Evolutionary conservation across 2,113 vertebrate species (phyloP).

Genomic region (Gopherus evgoodei): DNA sequence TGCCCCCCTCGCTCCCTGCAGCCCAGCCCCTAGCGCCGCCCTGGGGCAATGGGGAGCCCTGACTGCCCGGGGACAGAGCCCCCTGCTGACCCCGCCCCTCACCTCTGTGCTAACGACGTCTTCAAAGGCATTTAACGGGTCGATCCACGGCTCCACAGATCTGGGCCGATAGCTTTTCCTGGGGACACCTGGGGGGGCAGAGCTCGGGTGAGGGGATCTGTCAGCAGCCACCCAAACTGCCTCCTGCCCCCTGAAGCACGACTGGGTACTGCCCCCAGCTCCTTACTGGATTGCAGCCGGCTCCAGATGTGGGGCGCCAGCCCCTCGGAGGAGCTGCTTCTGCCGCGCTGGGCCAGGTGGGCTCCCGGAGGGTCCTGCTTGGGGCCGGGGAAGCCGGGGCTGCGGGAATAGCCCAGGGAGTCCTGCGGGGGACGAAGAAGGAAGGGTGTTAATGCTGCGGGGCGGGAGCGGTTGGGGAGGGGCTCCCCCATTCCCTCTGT

Average conservation of each 20-base stretch:
- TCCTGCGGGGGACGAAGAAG: constrained; percentile 34
- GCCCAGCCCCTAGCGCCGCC: too few species aligned
- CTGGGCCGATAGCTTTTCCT: constrained; percentile 65
- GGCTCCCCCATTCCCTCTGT: too few species aligned
- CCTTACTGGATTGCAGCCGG: constrained; percentile 65
- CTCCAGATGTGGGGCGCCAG: constrained; percentile 73
- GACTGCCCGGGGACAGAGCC: too few species aligned
- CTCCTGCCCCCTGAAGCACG: background rate
- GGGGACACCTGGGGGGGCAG: constrained; percentile 43
- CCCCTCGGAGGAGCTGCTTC: constrained; percentile 37
- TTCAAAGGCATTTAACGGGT: constrained; percentile 74
- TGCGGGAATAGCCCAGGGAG: constrained; percentile 46
- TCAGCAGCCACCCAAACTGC: background rate
- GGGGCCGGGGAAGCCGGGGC: constrained; percentile 55
- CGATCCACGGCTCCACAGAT: constrained; percentile 76
- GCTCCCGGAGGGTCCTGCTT: constrained; percentile 47
- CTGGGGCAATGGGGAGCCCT: background rate
- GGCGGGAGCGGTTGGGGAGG: background rate
- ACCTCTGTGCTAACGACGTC: constrained; percentile 74
- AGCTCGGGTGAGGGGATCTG: background rate
- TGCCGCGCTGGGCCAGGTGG: constrained; percentile 48
- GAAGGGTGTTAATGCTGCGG: background rate
- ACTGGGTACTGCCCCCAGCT: too few species aligned
- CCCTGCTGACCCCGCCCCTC: background rate
- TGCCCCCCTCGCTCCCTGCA: background rate